phyloP scores from a whole-genome alignment of 64 coral and sea anemone genomes.

The Stichodactyla mertensii region DNA sequence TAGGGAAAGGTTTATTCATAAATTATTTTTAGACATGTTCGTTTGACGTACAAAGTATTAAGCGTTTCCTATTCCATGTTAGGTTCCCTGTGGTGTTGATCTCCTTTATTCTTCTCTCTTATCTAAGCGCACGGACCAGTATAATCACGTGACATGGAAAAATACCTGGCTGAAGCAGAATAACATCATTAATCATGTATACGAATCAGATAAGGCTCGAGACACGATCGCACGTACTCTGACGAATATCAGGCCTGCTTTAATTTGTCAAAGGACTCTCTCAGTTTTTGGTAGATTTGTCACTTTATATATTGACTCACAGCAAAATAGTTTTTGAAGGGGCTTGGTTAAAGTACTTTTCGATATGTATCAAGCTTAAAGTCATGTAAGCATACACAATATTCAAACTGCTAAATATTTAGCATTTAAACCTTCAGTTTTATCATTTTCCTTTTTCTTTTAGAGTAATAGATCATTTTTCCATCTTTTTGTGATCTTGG shows the following conservation, averaged over 20 bases:
- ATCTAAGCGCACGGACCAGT: no score
- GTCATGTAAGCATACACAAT: neutral
- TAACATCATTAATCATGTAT: neutral
- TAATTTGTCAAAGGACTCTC: neutral
- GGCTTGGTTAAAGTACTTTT: neutral
- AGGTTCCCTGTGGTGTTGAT: no score
- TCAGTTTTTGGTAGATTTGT: neutral
- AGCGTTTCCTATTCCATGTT: no score
- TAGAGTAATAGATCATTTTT: neutral
- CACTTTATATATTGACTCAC: neutral
- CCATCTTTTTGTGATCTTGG: neutral
- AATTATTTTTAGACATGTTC: no score
- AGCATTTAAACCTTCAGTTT: neutral
- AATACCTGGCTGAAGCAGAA: neutral
- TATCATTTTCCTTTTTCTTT: neutral
- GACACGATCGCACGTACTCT: neutral
- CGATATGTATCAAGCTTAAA: neutral
- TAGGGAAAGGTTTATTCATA: no score
- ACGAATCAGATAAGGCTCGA: neutral
- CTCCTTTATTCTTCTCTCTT: no score
- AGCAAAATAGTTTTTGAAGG: neutral
- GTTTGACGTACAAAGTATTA: no score
- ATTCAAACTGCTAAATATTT: neutral
- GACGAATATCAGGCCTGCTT: neutral
- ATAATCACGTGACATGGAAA: neutral